Evolutionary conservation across 2,888 invertebrate species (phyloP).

Genomic region (Zhuqinia jingwanae): DNA sequence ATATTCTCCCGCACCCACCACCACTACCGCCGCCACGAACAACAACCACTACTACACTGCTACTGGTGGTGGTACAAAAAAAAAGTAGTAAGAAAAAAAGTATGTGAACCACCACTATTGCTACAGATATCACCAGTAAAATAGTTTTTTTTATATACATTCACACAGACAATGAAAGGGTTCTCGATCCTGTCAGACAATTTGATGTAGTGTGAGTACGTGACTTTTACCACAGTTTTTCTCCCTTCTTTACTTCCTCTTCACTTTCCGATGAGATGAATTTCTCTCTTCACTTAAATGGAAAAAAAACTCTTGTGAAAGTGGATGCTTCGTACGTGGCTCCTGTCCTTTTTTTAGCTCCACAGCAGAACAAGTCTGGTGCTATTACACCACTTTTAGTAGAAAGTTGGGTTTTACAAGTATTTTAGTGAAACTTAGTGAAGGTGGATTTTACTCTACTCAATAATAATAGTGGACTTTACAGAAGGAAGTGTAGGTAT

Average conservation of each 20-base stretch:
- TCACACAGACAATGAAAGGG: conserved; percentile 64
- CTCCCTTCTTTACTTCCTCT: conserved; percentile 67
- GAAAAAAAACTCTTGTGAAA: conserved; percentile 63
- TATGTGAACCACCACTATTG: conserved; percentile 55
- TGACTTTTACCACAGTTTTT: conserved; percentile 74
- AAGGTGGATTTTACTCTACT: conserved; percentile 1
- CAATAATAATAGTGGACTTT: conserved; percentile 29
- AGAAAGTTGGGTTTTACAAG: conserved; percentile 53
- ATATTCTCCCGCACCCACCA: not conserved
- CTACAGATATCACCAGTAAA: conserved; percentile 14
- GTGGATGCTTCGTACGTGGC: conserved; percentile 70
- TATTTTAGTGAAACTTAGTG: conserved; percentile 35
- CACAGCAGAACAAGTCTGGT: conserved; percentile 1
- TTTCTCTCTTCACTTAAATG: conserved; percentile 70
- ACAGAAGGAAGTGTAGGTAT: not conserved
- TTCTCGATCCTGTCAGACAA: conserved; percentile 74
- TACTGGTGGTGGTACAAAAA: conserved; percentile 5
- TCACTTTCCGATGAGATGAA: conserved; percentile 68
- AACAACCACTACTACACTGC: conserved; percentile 27
- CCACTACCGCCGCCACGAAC: not conserved
- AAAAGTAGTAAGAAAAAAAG: not conserved
- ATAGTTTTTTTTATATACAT: no score
- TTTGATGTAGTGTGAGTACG: conserved; percentile 76
- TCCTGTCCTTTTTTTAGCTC: conserved; percentile 33
- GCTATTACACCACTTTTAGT: no score